Conservation (phyloP, 2,888 invertebrate species). For the Spisula subtruncata region DNA sequence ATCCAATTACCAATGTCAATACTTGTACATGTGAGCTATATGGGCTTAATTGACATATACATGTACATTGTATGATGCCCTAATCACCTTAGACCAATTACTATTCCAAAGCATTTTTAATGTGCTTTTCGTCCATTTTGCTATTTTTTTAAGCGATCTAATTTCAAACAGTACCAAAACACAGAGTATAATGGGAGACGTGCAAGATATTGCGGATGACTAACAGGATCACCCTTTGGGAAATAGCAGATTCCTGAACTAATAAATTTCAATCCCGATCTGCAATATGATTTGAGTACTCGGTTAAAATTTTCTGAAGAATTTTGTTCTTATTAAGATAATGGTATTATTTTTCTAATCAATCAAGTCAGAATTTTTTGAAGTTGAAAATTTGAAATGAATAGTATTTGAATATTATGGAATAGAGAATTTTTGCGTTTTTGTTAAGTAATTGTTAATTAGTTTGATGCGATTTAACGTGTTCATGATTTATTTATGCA, state of each 20-base stretch:
- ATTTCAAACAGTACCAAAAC: not conserved
- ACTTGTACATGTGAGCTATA: too few species aligned
- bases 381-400: constrained; percentile 8
- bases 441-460: not conserved
- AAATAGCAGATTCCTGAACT: constrained; percentile 12
- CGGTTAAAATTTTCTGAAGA: not conserved
- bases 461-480: not conserved
- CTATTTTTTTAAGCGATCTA: not conserved
- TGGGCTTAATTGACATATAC: too few species aligned
- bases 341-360: constrained; percentile 27
- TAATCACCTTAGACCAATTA: too few species aligned
- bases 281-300: constrained; percentile 25
- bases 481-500: constrained; percentile 12
- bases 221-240: constrained; percentile 7
- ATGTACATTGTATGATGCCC: too few species aligned
- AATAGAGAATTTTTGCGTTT: not conserved
- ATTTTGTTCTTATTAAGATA: constrained; percentile 19
- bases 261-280: constrained; percentile 6
- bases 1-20: too few species aligned
- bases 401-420: constrained; percentile 24
- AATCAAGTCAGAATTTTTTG: constrained; percentile 18
- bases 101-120: too few species aligned
- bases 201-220: constrained; percentile 3
- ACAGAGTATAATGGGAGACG: not conserved
- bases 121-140: not conserved